Conservation (phyloP, 1,140 invertebrate species). For the Samia ricini region DNA sequence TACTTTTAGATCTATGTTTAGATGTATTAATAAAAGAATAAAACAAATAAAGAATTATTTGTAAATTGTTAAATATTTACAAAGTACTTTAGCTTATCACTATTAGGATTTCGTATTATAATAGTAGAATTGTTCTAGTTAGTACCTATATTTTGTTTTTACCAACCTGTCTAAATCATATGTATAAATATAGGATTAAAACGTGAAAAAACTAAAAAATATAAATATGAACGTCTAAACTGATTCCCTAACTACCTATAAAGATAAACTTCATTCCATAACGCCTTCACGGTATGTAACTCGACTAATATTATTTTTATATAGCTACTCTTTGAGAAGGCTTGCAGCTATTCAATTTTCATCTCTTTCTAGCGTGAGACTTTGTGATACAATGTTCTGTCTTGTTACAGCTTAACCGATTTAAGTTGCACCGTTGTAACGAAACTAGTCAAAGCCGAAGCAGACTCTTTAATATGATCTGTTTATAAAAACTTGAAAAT, state of each 20-base stretch:
- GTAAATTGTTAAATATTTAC: too few species aligned
- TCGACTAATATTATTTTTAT: background rate
- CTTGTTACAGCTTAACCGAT: slow-evolving; percentile 26
- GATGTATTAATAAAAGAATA: too few species aligned
- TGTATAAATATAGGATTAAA: too few species aligned
- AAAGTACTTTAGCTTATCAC: too few species aligned
- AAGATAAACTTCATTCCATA: background rate
- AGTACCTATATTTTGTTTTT: too few species aligned
- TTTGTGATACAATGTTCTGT: slow-evolving; percentile 55
- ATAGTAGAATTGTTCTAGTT: too few species aligned
- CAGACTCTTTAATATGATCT: slow-evolving; percentile 26
- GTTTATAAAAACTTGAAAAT: slow-evolving; percentile 58
- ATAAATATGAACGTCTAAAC: too few species aligned
- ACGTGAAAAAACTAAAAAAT: too few species aligned
- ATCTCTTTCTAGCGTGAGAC: slow-evolving; percentile 54
- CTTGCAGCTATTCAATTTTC: slow-evolving; percentile 45
- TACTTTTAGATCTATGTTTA: too few species aligned
- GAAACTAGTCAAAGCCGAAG: slow-evolving; percentile 1
- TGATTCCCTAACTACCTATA: background rate
- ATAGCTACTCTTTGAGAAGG: slow-evolving; percentile 28
- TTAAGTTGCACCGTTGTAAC: slow-evolving; percentile 10
- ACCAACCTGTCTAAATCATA: too few species aligned
- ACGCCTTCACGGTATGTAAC: background rate
- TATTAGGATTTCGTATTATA: too few species aligned
- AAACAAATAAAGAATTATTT: too few species aligned